Percentiles rank a stretch among this genome's conserved stretches.
Conservation (phyloP, 37 sponge, comb jelly and placozoan genomes). For the Agelas oroides region DNA sequence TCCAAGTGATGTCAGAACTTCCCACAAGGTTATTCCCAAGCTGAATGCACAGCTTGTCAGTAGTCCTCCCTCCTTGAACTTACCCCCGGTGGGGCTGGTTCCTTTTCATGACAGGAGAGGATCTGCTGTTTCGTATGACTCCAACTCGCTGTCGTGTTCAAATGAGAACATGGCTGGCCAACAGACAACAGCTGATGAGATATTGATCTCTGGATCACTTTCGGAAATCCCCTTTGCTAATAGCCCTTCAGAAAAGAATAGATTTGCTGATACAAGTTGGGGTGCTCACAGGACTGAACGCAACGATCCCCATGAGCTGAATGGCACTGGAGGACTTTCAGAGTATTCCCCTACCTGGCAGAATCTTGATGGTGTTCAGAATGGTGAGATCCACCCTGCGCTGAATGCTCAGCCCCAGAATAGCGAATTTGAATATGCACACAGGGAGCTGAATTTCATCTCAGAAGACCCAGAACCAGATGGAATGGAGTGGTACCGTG, state of each 20-base stretch:
- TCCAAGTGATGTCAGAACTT: too few relatives aligned
- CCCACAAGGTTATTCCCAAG: too few relatives aligned
- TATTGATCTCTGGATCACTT: conserved; percentile 37
- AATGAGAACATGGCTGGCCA: too few relatives aligned
- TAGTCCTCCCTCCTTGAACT: too few relatives aligned
- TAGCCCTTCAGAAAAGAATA: neutral
- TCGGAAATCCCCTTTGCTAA: conserved; percentile 31
- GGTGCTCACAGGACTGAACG: neutral
- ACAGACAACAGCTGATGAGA: conserved; percentile 1
- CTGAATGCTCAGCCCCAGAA: too few relatives aligned
- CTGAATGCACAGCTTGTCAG: too few relatives aligned
- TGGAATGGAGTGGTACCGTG: neutral
- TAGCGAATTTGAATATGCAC: too few relatives aligned
- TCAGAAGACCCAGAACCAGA: too few relatives aligned
- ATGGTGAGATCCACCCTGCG: too few relatives aligned
- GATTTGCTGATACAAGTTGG: neutral
- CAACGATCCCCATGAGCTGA: too few relatives aligned
- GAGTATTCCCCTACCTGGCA: neutral
- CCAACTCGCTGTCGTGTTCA: neutral
- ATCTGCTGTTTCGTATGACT: neutral
- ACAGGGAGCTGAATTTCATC: too few relatives aligned
- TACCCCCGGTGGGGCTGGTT: conserved; percentile 18
- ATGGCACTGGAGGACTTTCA: too few relatives aligned
- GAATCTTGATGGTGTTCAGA: neutral
- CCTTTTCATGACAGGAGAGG: neutral